These are phyloP conservation scores for Bos taurus DNA, from an alignment of 2,113 vertebrate genomes.

Conservation along the genomic window DNA sequence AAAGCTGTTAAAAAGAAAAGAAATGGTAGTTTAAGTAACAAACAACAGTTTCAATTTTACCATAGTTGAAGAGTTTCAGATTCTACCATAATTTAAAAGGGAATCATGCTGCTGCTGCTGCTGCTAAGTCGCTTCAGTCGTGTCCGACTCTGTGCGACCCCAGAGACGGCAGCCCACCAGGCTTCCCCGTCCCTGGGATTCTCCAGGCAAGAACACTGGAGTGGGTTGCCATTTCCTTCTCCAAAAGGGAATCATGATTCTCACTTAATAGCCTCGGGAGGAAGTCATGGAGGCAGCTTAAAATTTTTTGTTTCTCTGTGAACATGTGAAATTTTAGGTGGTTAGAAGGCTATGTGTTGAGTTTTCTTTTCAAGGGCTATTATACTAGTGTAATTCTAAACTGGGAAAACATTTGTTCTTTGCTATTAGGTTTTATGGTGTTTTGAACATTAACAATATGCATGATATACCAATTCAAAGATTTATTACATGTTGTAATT, in stretches of 20 bases:
- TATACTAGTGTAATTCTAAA: background rate
- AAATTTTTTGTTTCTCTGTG: background rate
- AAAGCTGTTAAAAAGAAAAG: conserved; percentile 70
- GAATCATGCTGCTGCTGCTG: too few relatives aligned
- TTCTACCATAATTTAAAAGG: background rate
- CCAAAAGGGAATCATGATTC: background rate
- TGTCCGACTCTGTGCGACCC: too few relatives aligned
- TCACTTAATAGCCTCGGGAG: background rate
- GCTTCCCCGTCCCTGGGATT: too few relatives aligned
- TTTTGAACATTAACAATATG: background rate
- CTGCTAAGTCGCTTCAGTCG: too few relatives aligned
- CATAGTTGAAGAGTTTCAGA: background rate
- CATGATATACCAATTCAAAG: background rate
- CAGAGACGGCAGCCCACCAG: too few relatives aligned
- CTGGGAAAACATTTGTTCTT: background rate
- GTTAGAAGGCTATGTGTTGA: background rate
- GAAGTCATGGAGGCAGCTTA: background rate
- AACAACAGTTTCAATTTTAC: background rate
- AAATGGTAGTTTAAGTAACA: background rate
- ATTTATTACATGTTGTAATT: background rate
- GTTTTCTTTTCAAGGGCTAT: conserved; percentile 25
- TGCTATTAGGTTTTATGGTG: background rate
- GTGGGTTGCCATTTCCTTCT: too few relatives aligned
- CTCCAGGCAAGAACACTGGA: too few relatives aligned
- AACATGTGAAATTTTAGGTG: background rate